phyloP scores from a whole-genome alignment of 2,797 vertebrate genomes.

The Danio jaintianensis region DNA sequence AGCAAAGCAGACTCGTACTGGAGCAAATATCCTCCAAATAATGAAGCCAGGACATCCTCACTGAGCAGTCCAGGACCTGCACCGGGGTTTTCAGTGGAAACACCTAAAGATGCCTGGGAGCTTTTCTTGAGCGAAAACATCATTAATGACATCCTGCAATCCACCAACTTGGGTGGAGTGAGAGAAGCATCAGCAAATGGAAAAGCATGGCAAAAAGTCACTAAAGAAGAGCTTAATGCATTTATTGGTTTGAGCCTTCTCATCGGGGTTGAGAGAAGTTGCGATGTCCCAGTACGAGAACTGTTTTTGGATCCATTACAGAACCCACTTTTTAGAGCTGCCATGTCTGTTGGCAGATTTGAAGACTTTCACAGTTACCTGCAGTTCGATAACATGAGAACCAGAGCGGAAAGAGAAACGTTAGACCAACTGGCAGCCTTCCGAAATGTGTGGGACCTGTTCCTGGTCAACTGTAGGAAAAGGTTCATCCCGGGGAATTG shows the following conservation, averaged over 20 bases:
- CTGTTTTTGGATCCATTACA: constrained; percentile 28
- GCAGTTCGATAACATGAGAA: constrained; percentile 39
- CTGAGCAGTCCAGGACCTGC: constrained; percentile 12
- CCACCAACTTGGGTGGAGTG: constrained; percentile 30
- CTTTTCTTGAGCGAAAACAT: constrained; percentile 44
- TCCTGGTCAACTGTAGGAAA: constrained; percentile 49
- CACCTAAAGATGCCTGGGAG: constrained; percentile 46
- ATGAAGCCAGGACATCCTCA: constrained; percentile 26
- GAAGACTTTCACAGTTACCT: constrained; percentile 44
- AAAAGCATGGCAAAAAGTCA: neutral
- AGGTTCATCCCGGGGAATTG: constrained; percentile 46
- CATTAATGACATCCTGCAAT: constrained; percentile 36
- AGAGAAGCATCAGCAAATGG: neutral
- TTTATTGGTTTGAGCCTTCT: constrained; percentile 39
- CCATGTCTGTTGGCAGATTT: constrained; percentile 49
- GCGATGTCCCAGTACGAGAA: constrained; percentile 29
- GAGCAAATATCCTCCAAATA: constrained; percentile 28
- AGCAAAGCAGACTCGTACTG: constrained; percentile 26
- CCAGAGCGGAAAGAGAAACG: constrained; percentile 24
- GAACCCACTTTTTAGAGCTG: constrained; percentile 48
- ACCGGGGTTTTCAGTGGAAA: neutral
- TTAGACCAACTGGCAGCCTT: constrained; percentile 34
- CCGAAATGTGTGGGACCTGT: constrained; percentile 37
- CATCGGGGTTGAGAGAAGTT: constrained; percentile 27
- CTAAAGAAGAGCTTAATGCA: constrained; percentile 33